Evolutionary conservation across 2,113 vertebrate species (phyloP).

Genomic region (Lathamus discolor): DNA sequence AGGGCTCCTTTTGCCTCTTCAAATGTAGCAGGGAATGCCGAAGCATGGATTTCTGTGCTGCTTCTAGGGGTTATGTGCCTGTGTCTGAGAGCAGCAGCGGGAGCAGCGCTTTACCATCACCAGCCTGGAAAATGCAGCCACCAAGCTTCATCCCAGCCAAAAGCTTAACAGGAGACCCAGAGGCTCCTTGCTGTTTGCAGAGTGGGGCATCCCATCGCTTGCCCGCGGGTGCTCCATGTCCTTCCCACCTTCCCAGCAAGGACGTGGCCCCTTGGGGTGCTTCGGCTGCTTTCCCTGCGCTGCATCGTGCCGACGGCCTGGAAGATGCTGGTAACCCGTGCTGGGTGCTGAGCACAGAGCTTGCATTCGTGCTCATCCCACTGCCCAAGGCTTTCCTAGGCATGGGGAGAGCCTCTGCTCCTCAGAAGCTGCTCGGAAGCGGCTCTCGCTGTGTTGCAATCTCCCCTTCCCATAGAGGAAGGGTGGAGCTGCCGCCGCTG

Average conservation of each 20-base stretch:
- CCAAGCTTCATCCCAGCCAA: fast-evolving
- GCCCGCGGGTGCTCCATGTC: fast-evolving
- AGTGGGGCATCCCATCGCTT: fast-evolving
- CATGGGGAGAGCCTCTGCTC: background rate
- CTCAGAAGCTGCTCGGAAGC: background rate
- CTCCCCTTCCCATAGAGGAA: background rate
- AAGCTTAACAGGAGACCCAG: fast-evolving
- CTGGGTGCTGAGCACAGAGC: background rate
- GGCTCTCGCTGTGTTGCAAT: background rate
- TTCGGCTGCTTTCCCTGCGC: background rate
- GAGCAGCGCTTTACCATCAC: fast-evolving
- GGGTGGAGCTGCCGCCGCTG: background rate
- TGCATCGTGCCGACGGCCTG: background rate
- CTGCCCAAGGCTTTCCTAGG: background rate
- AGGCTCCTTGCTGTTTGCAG: fast-evolving
- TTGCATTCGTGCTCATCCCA: background rate
- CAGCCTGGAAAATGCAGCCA: background rate
- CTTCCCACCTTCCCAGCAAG: background rate
- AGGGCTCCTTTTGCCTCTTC: background rate
- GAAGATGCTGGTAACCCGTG: background rate
- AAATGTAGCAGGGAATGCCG: background rate
- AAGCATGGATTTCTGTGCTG: background rate
- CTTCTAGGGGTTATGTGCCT: background rate
- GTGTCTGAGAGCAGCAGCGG: background rate
- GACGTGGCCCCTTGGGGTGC: background rate